These are phyloP conservation scores for Patiria pectinifera DNA, from an alignment of 53 echinoderm and acorn worm species.

Conservation along the genomic window DNA sequence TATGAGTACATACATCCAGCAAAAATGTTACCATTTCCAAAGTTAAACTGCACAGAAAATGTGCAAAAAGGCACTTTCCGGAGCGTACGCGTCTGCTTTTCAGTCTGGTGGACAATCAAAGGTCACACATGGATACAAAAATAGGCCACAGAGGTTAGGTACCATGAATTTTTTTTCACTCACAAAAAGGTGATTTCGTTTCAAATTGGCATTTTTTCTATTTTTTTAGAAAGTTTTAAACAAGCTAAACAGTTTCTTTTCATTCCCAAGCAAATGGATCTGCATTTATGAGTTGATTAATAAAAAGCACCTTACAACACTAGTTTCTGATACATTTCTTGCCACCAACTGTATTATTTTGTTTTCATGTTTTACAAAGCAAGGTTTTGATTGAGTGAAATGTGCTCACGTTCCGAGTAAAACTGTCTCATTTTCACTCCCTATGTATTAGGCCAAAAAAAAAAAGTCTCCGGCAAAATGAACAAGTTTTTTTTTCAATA, in stretches of 20 bases:
- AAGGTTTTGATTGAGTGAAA: no score
- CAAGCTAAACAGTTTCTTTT: background rate
- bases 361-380: no score
- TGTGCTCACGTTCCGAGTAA: no score
- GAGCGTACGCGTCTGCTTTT: slow-evolving; percentile 4
- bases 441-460: no score
- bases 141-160: slow-evolving; percentile 52
- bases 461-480: no score
- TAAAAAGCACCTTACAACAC: background rate
- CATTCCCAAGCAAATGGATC: background rate
- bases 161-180: slow-evolving; percentile 15
- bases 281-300: background rate
- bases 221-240: background rate
- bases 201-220: background rate
- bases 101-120: slow-evolving; percentile 16
- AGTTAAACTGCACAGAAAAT: slow-evolving; percentile 49
- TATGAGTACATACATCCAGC: background rate
- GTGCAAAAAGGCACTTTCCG: slow-evolving; percentile 53
- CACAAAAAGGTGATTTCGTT: slow-evolving; percentile 28
- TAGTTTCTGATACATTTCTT: background rate
- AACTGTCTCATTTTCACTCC: no score
- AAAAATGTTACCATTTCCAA: background rate
- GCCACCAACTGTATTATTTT: no score
- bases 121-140: slow-evolving; percentile 47
- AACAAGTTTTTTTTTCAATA: no score